Percentiles rank a stretch among this genome's conserved stretches.
phyloP scores from a whole-genome alignment of 2,797 vertebrate genomes.

The Cirrhinus molitorella region DNA sequence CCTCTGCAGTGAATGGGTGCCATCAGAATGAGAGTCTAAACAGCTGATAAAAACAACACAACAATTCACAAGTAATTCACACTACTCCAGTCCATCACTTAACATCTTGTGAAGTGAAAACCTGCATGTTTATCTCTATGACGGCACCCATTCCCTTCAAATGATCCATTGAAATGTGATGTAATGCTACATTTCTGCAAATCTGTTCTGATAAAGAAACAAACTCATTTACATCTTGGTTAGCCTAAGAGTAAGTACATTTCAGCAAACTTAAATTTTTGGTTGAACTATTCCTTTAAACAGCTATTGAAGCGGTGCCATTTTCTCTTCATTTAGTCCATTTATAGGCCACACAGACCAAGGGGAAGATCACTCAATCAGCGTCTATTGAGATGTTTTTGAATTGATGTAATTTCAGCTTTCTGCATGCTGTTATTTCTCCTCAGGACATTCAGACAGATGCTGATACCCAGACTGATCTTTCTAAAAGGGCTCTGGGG shows the following conservation, averaged over 20 bases:
- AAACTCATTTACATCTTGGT: neutral
- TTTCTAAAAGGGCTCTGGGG: slow-evolving; percentile 75
- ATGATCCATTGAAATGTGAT: neutral
- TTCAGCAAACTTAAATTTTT: neutral
- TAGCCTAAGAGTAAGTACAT: neutral
- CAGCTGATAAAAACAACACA: too few relatives aligned
- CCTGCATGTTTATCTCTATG: neutral
- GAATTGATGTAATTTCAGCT: slow-evolving; percentile 14
- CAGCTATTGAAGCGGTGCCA: neutral
- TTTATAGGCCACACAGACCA: slow-evolving; percentile 5
- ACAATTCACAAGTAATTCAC: too few relatives aligned
- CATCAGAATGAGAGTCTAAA: too few relatives aligned
- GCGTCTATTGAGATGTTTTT: slow-evolving; percentile 18
- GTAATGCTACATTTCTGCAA: neutral
- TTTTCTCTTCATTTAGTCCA: neutral
- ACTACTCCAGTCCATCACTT: too few relatives aligned
- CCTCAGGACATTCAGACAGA: slow-evolving; percentile 87
- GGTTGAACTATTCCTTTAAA: neutral
- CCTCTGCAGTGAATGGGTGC: too few relatives aligned
- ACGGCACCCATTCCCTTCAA: neutral
- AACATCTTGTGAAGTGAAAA: too few relatives aligned
- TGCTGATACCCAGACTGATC: slow-evolving; percentile 85
- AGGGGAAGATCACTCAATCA: slow-evolving; percentile 17
- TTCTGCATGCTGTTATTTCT: slow-evolving; percentile 33
- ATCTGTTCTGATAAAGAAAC: neutral